Evolutionary conservation across 2,113 vertebrate genomes (phyloP), one percentile per base, ranked within the genome.

Genomic region (Brachypteracias leptosomus): DNA sequence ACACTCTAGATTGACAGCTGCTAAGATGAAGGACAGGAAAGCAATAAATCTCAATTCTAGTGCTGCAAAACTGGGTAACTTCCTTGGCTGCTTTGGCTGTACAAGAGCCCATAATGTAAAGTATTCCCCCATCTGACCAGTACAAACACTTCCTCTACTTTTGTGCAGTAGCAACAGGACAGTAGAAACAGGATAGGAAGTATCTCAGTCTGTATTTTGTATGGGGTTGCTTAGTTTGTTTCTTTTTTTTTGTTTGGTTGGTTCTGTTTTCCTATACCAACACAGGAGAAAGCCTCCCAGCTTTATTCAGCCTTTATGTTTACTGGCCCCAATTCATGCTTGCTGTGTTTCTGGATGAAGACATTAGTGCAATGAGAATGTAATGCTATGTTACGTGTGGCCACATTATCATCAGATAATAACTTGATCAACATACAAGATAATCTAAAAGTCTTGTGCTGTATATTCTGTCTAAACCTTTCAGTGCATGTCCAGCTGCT

Each of bases 211-310:
- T 85, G 22, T 42, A 11, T 67, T 89, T 95, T 85, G 26, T 16
- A 51, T 33, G 10, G 2, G 3, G 57, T 83, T 33, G 1, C 8
- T 81, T 79, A 6, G 2, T 7, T 36, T 22, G 25, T 11, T 31
- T 42, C 21, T 49, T 28, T 35, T 3, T 0, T 0, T 4, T 3
- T n/a, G 16, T 21, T 31, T 63, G 25, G 35, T 29, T 26, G 21
- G 22, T 28, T 38, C 6, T 5, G 13, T 20, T 11, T 40, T 17
- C 3, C 38, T 40, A 0, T 14, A 36, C 62, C 9, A 62, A 58
- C 36, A 62, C 6, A 14, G n/a, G 11, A 51, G n/a, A 65, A 92
- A 75, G 9, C 31, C 71, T 79, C 31, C 25, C 62, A 68, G 74
- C 16, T 5, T 74, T 76, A 52, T 15, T 62, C 58, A 66, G 47